Conservation (phyloP, 2,888 invertebrate genomes). For the Pseudeuparius sepicola region DNA sequence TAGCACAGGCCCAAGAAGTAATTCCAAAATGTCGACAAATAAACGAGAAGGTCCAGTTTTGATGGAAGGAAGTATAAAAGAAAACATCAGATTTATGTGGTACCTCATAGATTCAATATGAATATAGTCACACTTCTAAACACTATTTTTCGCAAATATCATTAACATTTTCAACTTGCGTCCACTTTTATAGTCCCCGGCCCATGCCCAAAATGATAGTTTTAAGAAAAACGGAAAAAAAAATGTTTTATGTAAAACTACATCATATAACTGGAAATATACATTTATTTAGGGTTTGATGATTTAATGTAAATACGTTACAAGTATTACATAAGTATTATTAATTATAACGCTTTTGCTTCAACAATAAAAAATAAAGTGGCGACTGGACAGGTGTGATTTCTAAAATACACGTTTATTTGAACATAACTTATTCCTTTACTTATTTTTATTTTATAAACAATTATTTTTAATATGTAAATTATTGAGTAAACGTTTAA, state of each 20-base stretch:
- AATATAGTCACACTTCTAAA: no score
- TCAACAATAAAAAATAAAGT: conserved; percentile 5
- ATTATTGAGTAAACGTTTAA: no score
- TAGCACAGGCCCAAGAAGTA: no score
- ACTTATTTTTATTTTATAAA: conserved; percentile 5
- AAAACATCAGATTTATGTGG: no score
- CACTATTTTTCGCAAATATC: no score
- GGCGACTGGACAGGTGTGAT: conserved; percentile 5
- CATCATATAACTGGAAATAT: conserved; percentile 5
- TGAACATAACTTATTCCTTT: conserved; percentile 1
- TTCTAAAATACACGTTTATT: conserved; percentile 7
- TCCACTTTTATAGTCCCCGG: no score
- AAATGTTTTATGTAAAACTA: conserved; percentile 8
- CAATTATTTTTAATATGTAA: conserved; percentile 1
- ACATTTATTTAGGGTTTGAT: conserved; percentile 6
- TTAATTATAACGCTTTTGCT: conserved; percentile 1
- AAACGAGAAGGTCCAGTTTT: no score
- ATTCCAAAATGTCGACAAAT: no score
- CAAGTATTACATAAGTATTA: neutral
- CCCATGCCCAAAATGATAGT: conserved; percentile 5
- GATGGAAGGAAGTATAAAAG: no score
- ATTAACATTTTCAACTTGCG: no score
- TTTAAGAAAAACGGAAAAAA: conserved; percentile 10
- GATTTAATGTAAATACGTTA: conserved; percentile 1
- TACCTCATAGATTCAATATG: no score